A percentile compares a stretch with the other conserved stretches of the same genome.
Conservation (phyloP, 2,797 vertebrate species). For the Dicrostonyx torquatus region DNA sequence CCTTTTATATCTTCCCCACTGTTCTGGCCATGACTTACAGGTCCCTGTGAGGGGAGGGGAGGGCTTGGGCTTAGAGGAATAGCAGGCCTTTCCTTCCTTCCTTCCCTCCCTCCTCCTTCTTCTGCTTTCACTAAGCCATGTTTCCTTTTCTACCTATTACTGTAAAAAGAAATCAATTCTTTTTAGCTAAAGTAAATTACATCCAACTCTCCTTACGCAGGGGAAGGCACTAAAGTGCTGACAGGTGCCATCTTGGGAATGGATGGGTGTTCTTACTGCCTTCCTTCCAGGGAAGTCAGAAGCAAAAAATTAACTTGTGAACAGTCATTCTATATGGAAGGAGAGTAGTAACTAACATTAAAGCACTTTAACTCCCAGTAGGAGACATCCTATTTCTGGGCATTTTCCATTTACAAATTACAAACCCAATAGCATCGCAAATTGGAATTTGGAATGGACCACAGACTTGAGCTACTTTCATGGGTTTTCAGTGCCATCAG, state of each 20-base stretch:
- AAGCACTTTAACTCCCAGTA: background rate
- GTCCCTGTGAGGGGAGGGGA: background rate
- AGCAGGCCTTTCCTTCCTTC: background rate
- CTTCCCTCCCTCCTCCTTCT: background rate
- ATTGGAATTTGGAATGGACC: background rate
- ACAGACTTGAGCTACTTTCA: background rate
- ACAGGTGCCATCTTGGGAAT: background rate
- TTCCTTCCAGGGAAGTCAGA: slow-evolving; percentile 34
- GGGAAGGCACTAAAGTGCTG: slow-evolving; percentile 59
- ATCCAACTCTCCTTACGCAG: slow-evolving; percentile 53
- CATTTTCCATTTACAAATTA: slow-evolving; percentile 24
- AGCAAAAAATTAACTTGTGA: slow-evolving; percentile 25
- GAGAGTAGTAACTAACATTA: background rate
- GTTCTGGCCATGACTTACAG: background rate
- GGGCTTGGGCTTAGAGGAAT: background rate
- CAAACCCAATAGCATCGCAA: background rate
- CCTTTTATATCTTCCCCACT: background rate
- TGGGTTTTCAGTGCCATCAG: background rate
- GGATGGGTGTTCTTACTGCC: slow-evolving; percentile 15
- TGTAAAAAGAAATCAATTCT: slow-evolving; percentile 71
- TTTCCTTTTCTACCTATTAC: slow-evolving; percentile 66
- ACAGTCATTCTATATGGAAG: background rate
- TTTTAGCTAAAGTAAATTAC: slow-evolving; percentile 73
- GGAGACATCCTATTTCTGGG: background rate
- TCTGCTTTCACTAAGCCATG: background rate